Evolutionary conservation across 1,140 invertebrate genomes (phyloP), one percentile per base, ranked within the genome.

Genomic region (Diploscapter pachys): DNA sequence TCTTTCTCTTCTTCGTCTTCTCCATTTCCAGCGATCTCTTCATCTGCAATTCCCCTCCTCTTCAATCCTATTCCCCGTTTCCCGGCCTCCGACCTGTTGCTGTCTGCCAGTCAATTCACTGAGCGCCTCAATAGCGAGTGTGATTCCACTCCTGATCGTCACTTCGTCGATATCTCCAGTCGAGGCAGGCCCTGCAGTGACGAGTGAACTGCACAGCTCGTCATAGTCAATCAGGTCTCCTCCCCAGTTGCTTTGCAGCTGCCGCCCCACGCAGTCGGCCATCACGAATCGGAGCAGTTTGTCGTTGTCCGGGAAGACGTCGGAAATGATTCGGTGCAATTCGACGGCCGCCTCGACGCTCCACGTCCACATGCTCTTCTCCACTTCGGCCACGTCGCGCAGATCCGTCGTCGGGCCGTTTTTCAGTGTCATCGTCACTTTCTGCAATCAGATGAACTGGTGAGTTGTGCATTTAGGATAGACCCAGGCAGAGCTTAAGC

Each of bases 211-310:
- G 31, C 6, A 79, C 50, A 77, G 62, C 80, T 80, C 73, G 48
- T 81, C 74, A 54, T 80, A 73, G 9, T 2, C 48, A 53, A 80
- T 79, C 31, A 80, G 59, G n/a, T 61, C 55, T 9, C 65, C 63
- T 11, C 49, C 65, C 79, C 79, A 80, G 51, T 51, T 13, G 8
- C 76, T 63, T 5, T 72, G 79, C 11, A 80, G 74, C 65, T 77
- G 72, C 5, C 75, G 63, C 8, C 72, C 80, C 3, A 77, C 80
- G 77, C 68, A 80, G 62, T 81, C 79, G 49, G 79, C 81, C 55
- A 82, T 61, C 6, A 80, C 65, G 62, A 82, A 77, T 6, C 79
- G 80, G 5, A 80, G 31, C 50, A 79, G 79, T 55, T 72, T 75
- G 9, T 57, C 9, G 54, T 73, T 78, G 13, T 76, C 77, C n/a